phyloP scores from a whole-genome alignment of 2,888 invertebrate species.

The Plagodis pulveraria region DNA sequence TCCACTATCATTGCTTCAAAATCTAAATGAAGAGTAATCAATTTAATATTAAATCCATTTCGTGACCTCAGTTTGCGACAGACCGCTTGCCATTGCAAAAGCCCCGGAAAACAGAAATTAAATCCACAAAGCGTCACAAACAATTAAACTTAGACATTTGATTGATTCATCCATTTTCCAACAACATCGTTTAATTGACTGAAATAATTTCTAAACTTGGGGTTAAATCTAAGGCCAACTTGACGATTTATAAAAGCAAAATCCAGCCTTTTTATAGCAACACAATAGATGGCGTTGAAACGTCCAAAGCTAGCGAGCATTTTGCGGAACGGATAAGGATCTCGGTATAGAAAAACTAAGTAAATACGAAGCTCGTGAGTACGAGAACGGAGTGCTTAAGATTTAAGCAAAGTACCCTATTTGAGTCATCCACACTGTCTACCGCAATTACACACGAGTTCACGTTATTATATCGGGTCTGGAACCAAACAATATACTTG shows the following conservation, averaged over 20 bases:
- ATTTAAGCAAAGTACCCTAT: conserved; percentile 14
- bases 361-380: conserved; percentile 54
- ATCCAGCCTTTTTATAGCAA: conserved; percentile 32
- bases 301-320: conserved; percentile 41
- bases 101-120: conserved; percentile 4
- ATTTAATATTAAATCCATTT: conserved; percentile 1
- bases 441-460: conserved; percentile 17
- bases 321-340: conserved; percentile 67
- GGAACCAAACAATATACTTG: not conserved
- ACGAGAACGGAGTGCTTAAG: conserved; percentile 14
- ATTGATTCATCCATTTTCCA: conserved; percentile 21
- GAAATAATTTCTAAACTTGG: conserved; percentile 19
- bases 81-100: not conserved
- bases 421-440: conserved; percentile 17
- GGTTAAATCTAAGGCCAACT: conserved; percentile 16
- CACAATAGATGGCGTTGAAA: conserved; percentile 37
- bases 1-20: too few species aligned
- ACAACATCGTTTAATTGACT: conserved; percentile 16
- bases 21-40: not conserved
- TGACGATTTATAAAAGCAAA: conserved; percentile 32
- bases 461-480: conserved; percentile 8
- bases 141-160: conserved; percentile 15
- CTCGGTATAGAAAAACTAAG: conserved; percentile 66
- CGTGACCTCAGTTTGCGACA: not conserved
- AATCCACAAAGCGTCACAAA: conserved; percentile 6